Base-by-base conservation (phyloP, 2,888 invertebrate genomes). In the Stenodera caucasica region DNA sequence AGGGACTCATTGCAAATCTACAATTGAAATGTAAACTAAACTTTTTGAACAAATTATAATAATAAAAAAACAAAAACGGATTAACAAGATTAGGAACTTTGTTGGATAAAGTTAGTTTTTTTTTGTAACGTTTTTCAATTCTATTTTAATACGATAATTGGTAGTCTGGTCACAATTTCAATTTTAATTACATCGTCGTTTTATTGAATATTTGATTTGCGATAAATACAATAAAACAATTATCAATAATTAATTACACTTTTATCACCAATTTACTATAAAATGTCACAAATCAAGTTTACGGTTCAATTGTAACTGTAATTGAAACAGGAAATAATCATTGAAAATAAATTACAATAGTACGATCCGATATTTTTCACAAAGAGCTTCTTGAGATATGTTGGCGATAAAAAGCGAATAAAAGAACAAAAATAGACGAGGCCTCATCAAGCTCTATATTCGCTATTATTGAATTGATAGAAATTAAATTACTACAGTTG, bases 321-420 rank as follows among this genome's bases (percentile, higher is more conserved):
- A 50, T 50, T 45, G 26, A 60, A 18, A 40, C 53, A 50, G 55
- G 57, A 58, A 58, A 45, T 45, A 26, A 58, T 55, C 40, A 53
- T 57, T 58, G 30, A 55, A 49, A 32, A 45, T n/a, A 55, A 55
- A 49, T 53, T 61, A 35, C 32, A 40, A 33, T 54, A 57, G 51
- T 55, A 55, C 60, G 45, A 60, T 60, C 26, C 26, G 30, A 30
- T 30, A 9, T 6, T 30, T 26, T 57, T 53, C 9, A 51, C 35
- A 61, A 33, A 55, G 63, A 63, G 63, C 63, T 63, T 63, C 53
- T 63, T 63, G 63, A 60, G 63, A 59, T 63, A 63, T 63, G 49
- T 58, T 35, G 53, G 18, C 45, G 29, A 18, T 1, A n/a, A 53
- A 53, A 51, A 54, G n/a, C n/a, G n/a, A 57, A 32, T 2, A 2